Base-by-base conservation (phyloP, 92 coral and sea anemone genomes). In the Palythoa grandiflora region DNA sequence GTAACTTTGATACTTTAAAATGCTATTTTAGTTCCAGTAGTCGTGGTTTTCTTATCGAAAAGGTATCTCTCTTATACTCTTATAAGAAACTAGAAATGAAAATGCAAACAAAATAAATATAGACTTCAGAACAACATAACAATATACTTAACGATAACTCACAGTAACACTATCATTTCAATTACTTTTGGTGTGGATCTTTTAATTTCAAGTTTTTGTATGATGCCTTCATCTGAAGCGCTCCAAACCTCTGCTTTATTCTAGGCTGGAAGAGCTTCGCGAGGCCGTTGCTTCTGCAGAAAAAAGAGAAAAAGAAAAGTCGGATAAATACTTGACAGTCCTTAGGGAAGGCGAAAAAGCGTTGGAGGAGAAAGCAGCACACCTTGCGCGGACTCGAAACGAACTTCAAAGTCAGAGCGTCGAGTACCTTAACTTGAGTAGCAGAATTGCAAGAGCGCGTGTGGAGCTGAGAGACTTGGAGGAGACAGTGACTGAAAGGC, bases 321-420 rank as follows among this genome's bases (percentile, higher is more conserved):
- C 77, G 28, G 90, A 90, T 40, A 89, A 87, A 71, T 89, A 92
- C 17, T 65, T 94, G 20, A 87, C 78, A 37, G 98, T 93, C 15
- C 85, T 94, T 2, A 93, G 93, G 84, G 98, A 94, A 37, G 98
- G 98, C 79, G 98, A 94, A 75, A 89, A 92, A 70, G 94, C 94
- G 1, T 47, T 94, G 5, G 98, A 88, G 39, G 98, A 94, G 65
- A 90, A 91, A 59, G 91, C 98, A 5, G 71, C 91, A 1, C 93
- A 92, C 57, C 93, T 94, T 35, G 98, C 98, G 19, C 79, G 95
- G 59, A 92, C 95, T 14, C 89, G 93, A 60, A 90, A 92, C 84
- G 95, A 94, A 51, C 90, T 94, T 2, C 98, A 91, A 37, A 91
- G 84, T 37, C 98, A 94, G 84, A 94, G 90, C 72, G 87, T 88